These are phyloP conservation scores for Cephus runcator DNA, from an alignment of 2,888 invertebrate species.

Conservation along the genomic window DNA sequence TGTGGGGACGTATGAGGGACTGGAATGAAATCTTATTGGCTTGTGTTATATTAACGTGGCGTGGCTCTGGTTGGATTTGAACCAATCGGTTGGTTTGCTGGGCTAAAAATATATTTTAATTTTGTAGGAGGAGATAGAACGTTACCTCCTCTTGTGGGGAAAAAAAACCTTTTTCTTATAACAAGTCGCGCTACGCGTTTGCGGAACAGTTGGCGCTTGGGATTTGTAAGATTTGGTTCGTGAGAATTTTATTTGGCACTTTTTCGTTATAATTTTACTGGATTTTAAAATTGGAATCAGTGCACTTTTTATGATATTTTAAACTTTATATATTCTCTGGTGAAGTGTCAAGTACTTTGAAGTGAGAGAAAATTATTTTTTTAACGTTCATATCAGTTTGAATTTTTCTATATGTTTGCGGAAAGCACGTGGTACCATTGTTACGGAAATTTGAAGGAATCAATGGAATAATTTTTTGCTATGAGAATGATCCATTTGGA, in stretches of 20 bases:
- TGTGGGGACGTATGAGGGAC: background rate
- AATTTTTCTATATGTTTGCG: background rate
- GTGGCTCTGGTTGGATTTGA: slow-evolving; percentile 44
- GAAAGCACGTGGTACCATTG: background rate
- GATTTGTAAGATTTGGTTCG: slow-evolving; percentile 8
- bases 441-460: background rate
- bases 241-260: background rate
- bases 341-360: background rate
- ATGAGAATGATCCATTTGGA: background rate
- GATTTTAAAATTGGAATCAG: background rate
- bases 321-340: background rate
- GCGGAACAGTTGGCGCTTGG: slow-evolving; percentile 32
- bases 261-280: background rate
- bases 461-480: background rate
- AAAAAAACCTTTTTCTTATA: slow-evolving; percentile 5
- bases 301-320: background rate
- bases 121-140: slow-evolving; percentile 54
- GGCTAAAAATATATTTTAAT: slow-evolving; percentile 57
- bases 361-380: background rate
- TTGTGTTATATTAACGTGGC: slow-evolving; percentile 39
- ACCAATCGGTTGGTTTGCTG: slow-evolving; percentile 46
- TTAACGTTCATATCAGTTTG: background rate
- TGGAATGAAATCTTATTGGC: slow-evolving; percentile 38
- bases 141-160: slow-evolving; percentile 37
- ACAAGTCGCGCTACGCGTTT: slow-evolving; percentile 11